These are phyloP conservation scores for Sinocyclocheilus anophthalmus DNA, from an alignment of 2,113 vertebrate species.

Conservation along the genomic window DNA sequence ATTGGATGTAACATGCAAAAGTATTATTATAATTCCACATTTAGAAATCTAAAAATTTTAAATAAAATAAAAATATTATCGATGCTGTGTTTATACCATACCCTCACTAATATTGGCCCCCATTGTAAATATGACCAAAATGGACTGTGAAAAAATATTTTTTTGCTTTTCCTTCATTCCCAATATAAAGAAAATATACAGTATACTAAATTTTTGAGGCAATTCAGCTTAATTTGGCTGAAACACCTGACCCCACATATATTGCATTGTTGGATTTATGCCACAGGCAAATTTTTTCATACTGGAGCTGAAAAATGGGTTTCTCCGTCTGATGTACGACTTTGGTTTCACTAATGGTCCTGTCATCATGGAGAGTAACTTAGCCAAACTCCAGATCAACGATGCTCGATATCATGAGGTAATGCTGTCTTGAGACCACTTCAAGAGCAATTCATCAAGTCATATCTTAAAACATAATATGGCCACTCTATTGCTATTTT, in stretches of 20 bases:
- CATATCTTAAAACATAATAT: neutral
- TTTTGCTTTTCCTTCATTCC: too few relatives aligned
- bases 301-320: conserved; percentile 88
- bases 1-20: too few relatives aligned
- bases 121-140: too few relatives aligned
- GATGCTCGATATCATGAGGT: conserved; percentile 97
- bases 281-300: conserved; percentile 89
- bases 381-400: conserved; percentile 88
- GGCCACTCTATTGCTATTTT: conserved; percentile 22
- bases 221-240: neutral
- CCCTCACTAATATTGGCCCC: too few relatives aligned
- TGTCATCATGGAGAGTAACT: conserved; percentile 81
- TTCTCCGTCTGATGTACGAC: conserved; percentile 86
- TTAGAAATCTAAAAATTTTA: too few relatives aligned
- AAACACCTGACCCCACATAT: neutral
- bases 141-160: too few relatives aligned
- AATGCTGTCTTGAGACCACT: conserved; percentile 30
- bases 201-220: neutral
- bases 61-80: too few relatives aligned
- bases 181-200: neutral
- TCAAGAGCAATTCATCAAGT: neutral
- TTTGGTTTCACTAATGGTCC: conserved; percentile 89
- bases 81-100: too few relatives aligned
- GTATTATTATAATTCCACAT: too few relatives aligned
- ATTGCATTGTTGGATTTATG: neutral